Evolutionary conservation across 2,113 vertebrate species (phyloP).

Genomic region (Larimichthys crocea): DNA sequence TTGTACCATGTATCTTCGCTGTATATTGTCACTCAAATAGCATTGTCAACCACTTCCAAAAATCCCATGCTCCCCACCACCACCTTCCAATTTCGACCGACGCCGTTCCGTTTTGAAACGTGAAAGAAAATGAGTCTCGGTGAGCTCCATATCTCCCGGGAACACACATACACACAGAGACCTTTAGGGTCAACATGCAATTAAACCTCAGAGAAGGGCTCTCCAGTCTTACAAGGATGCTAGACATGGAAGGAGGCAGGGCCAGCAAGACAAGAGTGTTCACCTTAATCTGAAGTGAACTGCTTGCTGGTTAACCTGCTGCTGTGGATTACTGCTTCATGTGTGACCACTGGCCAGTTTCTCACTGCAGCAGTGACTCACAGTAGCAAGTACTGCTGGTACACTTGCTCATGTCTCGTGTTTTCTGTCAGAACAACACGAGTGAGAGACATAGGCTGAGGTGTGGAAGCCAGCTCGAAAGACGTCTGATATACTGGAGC

Average conservation of each 20-base stretch:
- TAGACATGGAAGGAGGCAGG: constrained; percentile 37
- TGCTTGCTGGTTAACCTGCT: constrained; percentile 59
- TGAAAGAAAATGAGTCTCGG: constrained; percentile 40
- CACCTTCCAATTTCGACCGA: background rate
- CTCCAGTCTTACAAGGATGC: constrained; percentile 46
- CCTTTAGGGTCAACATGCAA: constrained; percentile 71
- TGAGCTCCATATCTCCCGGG: constrained; percentile 24
- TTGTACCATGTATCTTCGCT: background rate
- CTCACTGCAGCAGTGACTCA: constrained; percentile 28
- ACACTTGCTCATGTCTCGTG: background rate
- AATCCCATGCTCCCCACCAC: background rate
- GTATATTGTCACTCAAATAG: background rate
- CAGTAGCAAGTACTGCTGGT: background rate
- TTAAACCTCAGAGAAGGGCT: constrained; percentile 64
- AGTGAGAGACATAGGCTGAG: background rate
- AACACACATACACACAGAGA: constrained; percentile 12
- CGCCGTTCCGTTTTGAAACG: constrained; percentile 14
- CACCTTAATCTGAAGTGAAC: constrained; percentile 57
- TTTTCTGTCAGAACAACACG: background rate
- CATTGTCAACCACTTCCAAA: background rate
- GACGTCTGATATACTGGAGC: background rate
- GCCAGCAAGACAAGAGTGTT: constrained; percentile 48
- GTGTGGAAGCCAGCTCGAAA: background rate
- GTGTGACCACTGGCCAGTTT: constrained; percentile 36
- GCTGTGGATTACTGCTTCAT: constrained; percentile 18